Evolutionary conservation across 2,888 invertebrate species (phyloP).

Genomic region (Metallyticus violacea): DNA sequence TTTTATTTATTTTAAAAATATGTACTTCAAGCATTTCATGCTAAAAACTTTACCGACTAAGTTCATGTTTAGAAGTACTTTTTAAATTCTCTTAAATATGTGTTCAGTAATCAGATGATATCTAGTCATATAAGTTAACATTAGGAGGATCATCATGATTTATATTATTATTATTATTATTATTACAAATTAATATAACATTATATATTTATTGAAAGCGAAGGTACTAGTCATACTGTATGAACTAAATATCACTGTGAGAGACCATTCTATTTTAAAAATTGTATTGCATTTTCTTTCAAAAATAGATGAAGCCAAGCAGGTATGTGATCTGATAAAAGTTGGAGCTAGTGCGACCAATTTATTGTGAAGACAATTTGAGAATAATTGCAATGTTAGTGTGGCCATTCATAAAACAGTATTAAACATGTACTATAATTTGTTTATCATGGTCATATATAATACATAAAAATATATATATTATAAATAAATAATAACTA

Average conservation of each 20-base stretch:
- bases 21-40: background rate
- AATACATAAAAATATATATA: background rate
- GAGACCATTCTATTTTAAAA: background rate
- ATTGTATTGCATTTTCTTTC: background rate
- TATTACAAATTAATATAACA: no score
- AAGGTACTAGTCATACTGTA: background rate
- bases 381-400: conserved; percentile 4
- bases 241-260: background rate
- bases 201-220: background rate
- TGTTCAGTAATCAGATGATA: background rate
- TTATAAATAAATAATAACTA: background rate
- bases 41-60: background rate
- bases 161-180: no score
- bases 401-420: conserved; percentile 20
- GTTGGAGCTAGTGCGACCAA: conserved; percentile 8
- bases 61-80: background rate
- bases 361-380: background rate
- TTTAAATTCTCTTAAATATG: background rate
- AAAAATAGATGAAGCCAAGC: background rate
- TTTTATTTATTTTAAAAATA: background rate
- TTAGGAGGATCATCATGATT: background rate
- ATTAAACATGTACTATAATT: conserved; percentile 12
- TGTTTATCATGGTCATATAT: conserved; percentile 5
- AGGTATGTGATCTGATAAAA: conserved; percentile 4
- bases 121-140: background rate